Conservation (phyloP, 2,797 vertebrate species). For the Acrocephalus scirpaceus region DNA sequence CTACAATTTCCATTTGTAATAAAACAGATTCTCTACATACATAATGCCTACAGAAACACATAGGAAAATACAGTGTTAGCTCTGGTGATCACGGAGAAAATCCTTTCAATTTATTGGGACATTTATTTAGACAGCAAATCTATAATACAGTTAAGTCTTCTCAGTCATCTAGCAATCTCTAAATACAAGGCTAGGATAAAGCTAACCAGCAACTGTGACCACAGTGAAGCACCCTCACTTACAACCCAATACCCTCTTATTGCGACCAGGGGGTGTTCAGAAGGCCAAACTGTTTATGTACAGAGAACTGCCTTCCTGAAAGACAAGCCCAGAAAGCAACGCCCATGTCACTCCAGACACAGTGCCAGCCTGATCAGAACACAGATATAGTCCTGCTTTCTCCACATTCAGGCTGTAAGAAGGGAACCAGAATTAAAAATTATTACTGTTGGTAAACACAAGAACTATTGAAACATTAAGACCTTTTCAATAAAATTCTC, state of each 20-base stretch:
- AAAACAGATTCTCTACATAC: not conserved
- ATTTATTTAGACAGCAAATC: not conserved
- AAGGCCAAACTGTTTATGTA: not conserved
- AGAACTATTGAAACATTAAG: not conserved
- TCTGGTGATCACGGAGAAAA: not conserved
- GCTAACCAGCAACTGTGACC: not conserved
- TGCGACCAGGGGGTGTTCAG: not conserved
- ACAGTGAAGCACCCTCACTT: not conserved
- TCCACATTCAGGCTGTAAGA: not conserved
- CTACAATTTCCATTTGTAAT: not conserved
- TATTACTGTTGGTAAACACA: not conserved
- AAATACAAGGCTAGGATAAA: not conserved
- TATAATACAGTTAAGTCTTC: not conserved
- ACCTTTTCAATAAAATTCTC: not conserved
- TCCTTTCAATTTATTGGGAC: not conserved
- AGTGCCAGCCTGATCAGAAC: not conserved
- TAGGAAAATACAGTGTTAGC: not conserved
- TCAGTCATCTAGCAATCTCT: not conserved
- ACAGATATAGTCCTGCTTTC: not conserved
- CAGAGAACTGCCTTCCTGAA: not conserved
- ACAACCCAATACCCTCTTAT: not conserved
- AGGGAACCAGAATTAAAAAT: not conserved
- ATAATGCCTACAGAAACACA: not conserved
- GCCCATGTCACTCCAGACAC: not conserved
- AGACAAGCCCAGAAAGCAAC: not conserved